A percentile compares a stretch with the other conserved stretches of the same genome.
These are phyloP conservation scores for Drosophila falleni DNA, from an alignment of 2,888 invertebrate species.

Conservation along the genomic window DNA sequence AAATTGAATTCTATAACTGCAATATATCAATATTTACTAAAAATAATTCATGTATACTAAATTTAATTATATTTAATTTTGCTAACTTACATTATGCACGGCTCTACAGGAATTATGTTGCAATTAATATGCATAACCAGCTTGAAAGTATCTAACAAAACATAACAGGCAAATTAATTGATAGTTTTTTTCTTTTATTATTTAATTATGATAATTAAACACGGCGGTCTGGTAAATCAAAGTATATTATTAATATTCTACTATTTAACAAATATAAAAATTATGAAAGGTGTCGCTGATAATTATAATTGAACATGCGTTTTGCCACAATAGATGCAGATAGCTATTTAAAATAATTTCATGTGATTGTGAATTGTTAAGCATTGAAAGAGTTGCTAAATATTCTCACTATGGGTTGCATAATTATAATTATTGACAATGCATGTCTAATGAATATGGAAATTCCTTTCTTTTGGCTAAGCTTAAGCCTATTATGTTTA, in stretches of 20 bases:
- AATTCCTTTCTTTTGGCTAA: conserved; percentile 32
- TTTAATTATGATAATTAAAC: conserved; percentile 54
- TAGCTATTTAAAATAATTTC: conserved; percentile 24
- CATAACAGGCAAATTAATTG: conserved; percentile 44
- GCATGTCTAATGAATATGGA: neutral
- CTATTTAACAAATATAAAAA: conserved; percentile 23
- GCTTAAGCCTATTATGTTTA: conserved; percentile 50
- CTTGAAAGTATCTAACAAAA: conserved; percentile 25
- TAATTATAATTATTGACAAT: conserved; percentile 6
- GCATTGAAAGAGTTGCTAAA: conserved; percentile 11
- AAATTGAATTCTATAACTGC: neutral
- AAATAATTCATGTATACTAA: conserved; percentile 14
- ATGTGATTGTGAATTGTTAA: conserved; percentile 4
- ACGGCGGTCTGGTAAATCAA: conserved; percentile 25
- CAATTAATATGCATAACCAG: conserved; percentile 40
- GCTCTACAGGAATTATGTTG: conserved; percentile 22
- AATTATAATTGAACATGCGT: conserved; percentile 34
- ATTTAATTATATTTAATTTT: conserved; percentile 24
- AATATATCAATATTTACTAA: conserved; percentile 10
- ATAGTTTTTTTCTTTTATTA: conserved; percentile 14
- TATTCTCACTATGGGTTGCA: neutral
- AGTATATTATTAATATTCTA: conserved; percentile 16
- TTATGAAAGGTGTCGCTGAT: conserved; percentile 28
- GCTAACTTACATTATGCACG: conserved; percentile 45
- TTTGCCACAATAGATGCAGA: conserved; percentile 4